These are phyloP conservation scores for Rosalia funebris DNA, from an alignment of 2,888 invertebrate species.

Conservation along the genomic window DNA sequence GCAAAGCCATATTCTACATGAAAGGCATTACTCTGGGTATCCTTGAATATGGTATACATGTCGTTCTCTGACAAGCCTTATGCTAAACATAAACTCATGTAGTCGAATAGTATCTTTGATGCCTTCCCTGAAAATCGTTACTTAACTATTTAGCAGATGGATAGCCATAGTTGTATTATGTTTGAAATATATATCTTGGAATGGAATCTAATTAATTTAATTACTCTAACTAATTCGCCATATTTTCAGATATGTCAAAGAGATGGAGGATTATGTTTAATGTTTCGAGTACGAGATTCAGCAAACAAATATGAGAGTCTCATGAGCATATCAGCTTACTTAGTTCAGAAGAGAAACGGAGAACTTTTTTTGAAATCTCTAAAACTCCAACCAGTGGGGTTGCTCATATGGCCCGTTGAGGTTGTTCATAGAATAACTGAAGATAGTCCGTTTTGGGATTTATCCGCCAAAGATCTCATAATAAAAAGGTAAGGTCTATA, in stretches of 20 bases:
- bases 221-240: no score
- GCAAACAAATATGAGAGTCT: slow-evolving; percentile 81
- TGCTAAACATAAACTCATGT: no score
- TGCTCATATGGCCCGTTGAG: slow-evolving; percentile 86
- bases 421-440: slow-evolving; percentile 84
- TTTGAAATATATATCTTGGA: no score
- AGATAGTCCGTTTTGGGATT: slow-evolving; percentile 80
- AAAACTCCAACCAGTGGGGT: slow-evolving; percentile 72
- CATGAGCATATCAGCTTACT: slow-evolving; percentile 79
- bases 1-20: no score
- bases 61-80: no score
- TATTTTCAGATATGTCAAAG: slow-evolving; percentile 78
- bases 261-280: slow-evolving; percentile 80
- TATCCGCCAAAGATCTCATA: slow-evolving; percentile 81
- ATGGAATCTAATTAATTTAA: no score
- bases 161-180: no score
- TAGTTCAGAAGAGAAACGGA: slow-evolving; percentile 79
- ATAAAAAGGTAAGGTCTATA: slow-evolving; percentile 69
- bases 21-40: no score
- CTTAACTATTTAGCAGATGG: no score
- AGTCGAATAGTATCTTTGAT: no score
- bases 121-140: no score
- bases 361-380: slow-evolving; percentile 77
- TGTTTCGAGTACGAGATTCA: slow-evolving; percentile 85
- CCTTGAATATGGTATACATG: no score